Evolutionary conservation across 2,888 invertebrate species (phyloP).

Genomic region (Graphium colonna): DNA sequence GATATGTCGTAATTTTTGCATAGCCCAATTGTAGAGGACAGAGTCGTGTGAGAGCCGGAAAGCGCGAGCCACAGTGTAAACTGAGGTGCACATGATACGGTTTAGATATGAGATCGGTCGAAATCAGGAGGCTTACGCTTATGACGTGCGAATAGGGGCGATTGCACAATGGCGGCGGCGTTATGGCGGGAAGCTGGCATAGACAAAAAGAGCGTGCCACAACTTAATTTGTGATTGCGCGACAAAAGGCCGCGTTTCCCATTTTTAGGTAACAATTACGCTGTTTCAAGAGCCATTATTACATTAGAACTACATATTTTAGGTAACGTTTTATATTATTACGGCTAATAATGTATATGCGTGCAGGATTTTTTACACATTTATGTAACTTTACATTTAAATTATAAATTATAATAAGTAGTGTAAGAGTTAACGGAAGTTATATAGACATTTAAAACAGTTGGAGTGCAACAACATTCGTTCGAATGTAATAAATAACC

Average conservation of each 20-base stretch:
- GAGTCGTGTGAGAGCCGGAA: conserved; percentile 20
- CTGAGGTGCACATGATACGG: conserved; percentile 20
- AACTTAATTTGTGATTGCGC: background rate
- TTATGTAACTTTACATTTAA: no score
- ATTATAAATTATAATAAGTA: no score
- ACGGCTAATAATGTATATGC: no score
- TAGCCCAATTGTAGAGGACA: conserved; percentile 40
- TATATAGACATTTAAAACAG: background rate
- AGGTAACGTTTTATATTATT: no score
- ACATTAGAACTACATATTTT: background rate
- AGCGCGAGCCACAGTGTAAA: conserved; percentile 14
- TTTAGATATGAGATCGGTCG: background rate
- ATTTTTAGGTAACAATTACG: background rate
- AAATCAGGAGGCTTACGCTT: conserved; percentile 29
- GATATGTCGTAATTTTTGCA: conserved; percentile 57
- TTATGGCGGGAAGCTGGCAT: conserved; percentile 17
- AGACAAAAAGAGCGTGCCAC: conserved; percentile 9
- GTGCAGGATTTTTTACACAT: no score
- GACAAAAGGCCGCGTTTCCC: background rate
- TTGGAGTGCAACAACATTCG: background rate
- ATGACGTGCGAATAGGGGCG: conserved; percentile 63
- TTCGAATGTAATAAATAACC: conserved; percentile 5
- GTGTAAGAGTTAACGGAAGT: background rate
- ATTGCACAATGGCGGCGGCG: conserved; percentile 55
- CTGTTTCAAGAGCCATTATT: background rate